Percentiles rank a stretch among this genome's conserved stretches.
These are phyloP conservation scores for Clanis bilineata DNA, from an alignment of 2,888 invertebrate species.

Conservation along the genomic window DNA sequence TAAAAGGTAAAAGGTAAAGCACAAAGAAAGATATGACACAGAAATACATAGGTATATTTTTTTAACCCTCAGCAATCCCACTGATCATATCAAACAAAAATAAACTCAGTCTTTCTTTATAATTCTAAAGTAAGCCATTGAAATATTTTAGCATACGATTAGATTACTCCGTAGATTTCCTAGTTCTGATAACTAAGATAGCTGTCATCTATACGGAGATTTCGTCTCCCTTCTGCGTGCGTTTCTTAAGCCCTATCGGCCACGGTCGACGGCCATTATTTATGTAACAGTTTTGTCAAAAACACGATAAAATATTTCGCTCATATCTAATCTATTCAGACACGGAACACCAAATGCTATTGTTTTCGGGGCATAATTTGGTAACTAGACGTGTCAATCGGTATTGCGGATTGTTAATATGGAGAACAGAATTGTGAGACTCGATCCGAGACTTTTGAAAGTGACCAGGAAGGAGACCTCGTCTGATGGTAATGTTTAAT, in stretches of 20 bases:
- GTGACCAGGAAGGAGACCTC: conserved; percentile 49
- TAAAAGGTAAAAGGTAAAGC: too few relatives aligned
- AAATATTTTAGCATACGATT: background rate
- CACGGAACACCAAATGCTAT: conserved; percentile 46
- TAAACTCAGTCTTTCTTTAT: too few relatives aligned
- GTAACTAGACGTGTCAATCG: conserved; percentile 41
- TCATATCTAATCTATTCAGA: conserved; percentile 60
- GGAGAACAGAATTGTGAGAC: conserved; percentile 52
- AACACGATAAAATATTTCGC: conserved; percentile 45
- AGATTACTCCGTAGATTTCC: background rate
- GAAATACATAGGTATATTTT: too few relatives aligned
- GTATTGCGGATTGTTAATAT: conserved; percentile 38
- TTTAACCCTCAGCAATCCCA: too few relatives aligned
- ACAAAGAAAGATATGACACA: too few relatives aligned
- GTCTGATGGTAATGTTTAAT: conserved; percentile 55
- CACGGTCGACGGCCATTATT: conserved; percentile 16
- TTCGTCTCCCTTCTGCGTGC: background rate
- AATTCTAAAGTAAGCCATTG: too few relatives aligned
- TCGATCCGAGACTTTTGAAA: conserved; percentile 42
- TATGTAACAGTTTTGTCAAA: conserved; percentile 29
- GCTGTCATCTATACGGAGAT: background rate
- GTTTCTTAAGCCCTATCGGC: background rate
- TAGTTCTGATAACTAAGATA: background rate
- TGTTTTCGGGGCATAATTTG: conserved; percentile 45
- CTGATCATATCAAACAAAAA: too few relatives aligned